Evolutionary conservation across 92 coral and sea anemone genomes (phyloP).

Genomic region (Palythoa caribaeorum): DNA sequence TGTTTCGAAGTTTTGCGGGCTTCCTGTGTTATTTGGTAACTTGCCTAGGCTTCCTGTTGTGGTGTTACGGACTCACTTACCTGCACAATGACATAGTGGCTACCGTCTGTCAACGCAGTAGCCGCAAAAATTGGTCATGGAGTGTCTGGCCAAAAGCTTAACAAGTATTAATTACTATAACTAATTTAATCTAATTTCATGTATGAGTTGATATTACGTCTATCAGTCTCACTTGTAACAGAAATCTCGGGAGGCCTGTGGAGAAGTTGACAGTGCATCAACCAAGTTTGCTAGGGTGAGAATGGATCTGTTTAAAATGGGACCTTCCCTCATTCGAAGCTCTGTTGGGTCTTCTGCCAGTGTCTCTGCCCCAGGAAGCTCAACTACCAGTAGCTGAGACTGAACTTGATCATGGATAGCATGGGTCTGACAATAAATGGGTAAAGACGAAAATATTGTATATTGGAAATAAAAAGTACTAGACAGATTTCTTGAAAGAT

Average conservation of each 20-base stretch:
- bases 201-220: not conserved
- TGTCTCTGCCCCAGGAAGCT: conserved; percentile 89
- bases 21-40: too few relatives aligned
- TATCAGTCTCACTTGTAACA: conserved; percentile 66
- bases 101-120: too few relatives aligned
- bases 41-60: too few relatives aligned
- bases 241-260: conserved; percentile 62
- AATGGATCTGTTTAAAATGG: conserved; percentile 75
- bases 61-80: too few relatives aligned
- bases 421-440: conserved; percentile 52
- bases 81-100: too few relatives aligned
- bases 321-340: conserved; percentile 91
- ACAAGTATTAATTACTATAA: not conserved
- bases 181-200: not conserved
- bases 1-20: too few relatives aligned
- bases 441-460: not conserved
- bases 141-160: not conserved
- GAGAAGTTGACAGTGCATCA: conserved; percentile 66
- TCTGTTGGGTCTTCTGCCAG: conserved; percentile 89
- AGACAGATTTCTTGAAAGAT: too few relatives aligned
- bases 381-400: conserved; percentile 71
- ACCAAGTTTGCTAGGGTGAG: conserved; percentile 73
- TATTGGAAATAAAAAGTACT: too few relatives aligned
- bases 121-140: not conserved
- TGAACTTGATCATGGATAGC: conserved; percentile 63